Percentiles rank a stretch among this genome's conserved stretches.
phyloP scores from a whole-genome alignment of 2,797 vertebrate genomes.

The Gadopsis bispinosus region DNA sequence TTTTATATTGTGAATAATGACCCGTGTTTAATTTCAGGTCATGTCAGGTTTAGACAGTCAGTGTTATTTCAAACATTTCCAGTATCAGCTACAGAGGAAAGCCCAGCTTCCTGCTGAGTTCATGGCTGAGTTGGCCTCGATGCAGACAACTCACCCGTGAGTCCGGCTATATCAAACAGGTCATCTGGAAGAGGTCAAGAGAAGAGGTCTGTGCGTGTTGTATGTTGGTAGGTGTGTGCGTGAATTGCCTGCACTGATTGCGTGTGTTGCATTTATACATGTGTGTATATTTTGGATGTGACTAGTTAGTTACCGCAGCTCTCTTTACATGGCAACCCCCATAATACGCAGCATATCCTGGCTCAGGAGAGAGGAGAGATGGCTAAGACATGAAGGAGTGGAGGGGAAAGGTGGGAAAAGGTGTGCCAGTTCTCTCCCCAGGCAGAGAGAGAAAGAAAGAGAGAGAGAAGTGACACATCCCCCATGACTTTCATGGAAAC shows the following conservation, averaged over 20 bases:
- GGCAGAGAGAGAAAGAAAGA: constrained; percentile 8
- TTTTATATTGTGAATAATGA: constrained; percentile 5
- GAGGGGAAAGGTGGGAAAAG: constrained; percentile 16
- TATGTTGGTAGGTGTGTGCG: constrained; percentile 11
- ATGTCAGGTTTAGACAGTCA: constrained; percentile 26
- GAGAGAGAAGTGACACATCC: constrained; percentile 13
- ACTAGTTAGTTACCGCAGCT: constrained; percentile 44
- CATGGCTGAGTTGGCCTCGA: constrained; percentile 52
- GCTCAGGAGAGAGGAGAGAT: constrained; percentile 23
- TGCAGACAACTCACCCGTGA: constrained; percentile 49
- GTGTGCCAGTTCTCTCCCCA: constrained; percentile 19
- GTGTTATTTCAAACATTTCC: constrained; percentile 52
- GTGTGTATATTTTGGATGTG: constrained; percentile 59
- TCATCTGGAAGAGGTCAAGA: constrained; percentile 63
- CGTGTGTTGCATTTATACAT: constrained; percentile 25
- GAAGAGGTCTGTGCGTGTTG: constrained; percentile 4
- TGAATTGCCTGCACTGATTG: constrained; percentile 31
- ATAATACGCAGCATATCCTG: constrained; percentile 68
- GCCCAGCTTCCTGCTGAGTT: constrained; percentile 68
- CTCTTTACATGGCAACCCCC: constrained; percentile 70
- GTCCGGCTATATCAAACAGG: constrained; percentile 51
- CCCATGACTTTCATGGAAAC: constrained; percentile 42
- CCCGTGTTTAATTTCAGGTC: constrained; percentile 22
- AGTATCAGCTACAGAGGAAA: constrained; percentile 64
- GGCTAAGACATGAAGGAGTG: constrained; percentile 10